A percentile compares a stretch with the other conserved stretches of the same genome.
phyloP scores from a whole-genome alignment of 2,113 vertebrate species.

The Nycticorax nycticorax region DNA sequence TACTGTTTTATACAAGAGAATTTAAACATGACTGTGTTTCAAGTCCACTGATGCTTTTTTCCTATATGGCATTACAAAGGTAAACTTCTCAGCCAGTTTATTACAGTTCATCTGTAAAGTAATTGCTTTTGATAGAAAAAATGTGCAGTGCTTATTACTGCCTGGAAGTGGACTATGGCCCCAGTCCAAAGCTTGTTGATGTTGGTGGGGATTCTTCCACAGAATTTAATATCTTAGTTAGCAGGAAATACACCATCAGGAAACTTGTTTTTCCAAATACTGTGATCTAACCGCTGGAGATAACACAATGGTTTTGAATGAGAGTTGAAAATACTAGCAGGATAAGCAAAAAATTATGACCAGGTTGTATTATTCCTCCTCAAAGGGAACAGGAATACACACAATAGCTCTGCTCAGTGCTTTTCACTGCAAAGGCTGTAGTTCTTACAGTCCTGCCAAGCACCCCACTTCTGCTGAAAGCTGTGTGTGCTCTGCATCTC shows the following conservation, averaged over 20 bases:
- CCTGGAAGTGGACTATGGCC: background rate
- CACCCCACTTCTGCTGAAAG: background rate
- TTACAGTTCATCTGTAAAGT: conserved; percentile 4
- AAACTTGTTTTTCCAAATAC: conserved; percentile 3
- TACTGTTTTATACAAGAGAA: background rate
- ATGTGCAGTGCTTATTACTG: background rate
- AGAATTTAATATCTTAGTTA: background rate
- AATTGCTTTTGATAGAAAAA: conserved; percentile 23
- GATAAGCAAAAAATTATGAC: background rate
- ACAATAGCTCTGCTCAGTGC: background rate
- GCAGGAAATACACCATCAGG: background rate
- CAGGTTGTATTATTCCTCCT: background rate
- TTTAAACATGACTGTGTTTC: background rate
- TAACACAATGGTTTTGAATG: background rate
- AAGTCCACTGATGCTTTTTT: background rate
- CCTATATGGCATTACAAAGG: background rate
- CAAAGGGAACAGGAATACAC: background rate
- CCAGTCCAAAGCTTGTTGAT: background rate
- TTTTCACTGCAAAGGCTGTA: background rate
- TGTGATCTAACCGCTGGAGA: background rate
- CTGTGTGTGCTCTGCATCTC: background rate
- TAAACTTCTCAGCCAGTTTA: background rate
- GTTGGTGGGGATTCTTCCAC: background rate
- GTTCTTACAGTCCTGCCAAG: background rate
- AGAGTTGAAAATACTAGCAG: background rate